These are phyloP conservation scores for roundworm (Caenorhabditis elegans) DNA, from an alignment of 1,140 invertebrate genomes.

Conservation along the genomic window DNA sequence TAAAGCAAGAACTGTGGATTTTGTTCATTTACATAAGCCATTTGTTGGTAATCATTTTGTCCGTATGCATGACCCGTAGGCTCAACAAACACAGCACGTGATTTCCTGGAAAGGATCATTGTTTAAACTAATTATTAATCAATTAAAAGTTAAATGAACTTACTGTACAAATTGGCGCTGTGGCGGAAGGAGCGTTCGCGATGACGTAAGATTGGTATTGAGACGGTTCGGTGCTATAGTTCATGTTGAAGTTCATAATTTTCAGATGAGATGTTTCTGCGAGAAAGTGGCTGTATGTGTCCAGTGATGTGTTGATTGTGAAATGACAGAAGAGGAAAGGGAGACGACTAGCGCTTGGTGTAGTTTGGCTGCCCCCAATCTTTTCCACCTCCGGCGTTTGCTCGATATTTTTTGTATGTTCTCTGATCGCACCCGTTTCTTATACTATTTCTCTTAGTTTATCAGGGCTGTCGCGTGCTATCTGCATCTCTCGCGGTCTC, in stretches of 20 bases:
- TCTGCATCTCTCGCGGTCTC: not conserved
- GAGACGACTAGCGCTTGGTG: not conserved
- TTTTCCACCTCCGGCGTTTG: not conserved
- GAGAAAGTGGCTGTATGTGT: not conserved
- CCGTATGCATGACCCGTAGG: conserved; percentile 30
- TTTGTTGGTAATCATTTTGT: not conserved
- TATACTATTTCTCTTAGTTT: not conserved
- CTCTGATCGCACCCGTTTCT: not conserved
- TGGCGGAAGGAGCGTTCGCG: not conserved
- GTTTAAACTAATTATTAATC: no score
- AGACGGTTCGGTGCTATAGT: not conserved
- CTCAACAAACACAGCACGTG: conserved; percentile 44
- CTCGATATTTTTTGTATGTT: not conserved
- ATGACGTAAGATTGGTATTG: not conserved
- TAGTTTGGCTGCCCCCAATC: not conserved
- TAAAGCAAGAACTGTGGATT: not conserved
- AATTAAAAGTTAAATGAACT: not conserved
- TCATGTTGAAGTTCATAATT: not conserved
- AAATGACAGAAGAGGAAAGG: not conserved
- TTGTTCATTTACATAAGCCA: not conserved
- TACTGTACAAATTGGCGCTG: conserved; percentile 39
- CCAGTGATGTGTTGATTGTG: not conserved
- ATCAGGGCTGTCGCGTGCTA: conserved; percentile 2
- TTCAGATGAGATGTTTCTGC: not conserved
- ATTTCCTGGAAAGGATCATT: conserved; percentile 5